Percentiles rank a stretch among this genome's conserved stretches.
Conservation (phyloP, 2,888 invertebrate species). For the Heliconius ethilla region DNA sequence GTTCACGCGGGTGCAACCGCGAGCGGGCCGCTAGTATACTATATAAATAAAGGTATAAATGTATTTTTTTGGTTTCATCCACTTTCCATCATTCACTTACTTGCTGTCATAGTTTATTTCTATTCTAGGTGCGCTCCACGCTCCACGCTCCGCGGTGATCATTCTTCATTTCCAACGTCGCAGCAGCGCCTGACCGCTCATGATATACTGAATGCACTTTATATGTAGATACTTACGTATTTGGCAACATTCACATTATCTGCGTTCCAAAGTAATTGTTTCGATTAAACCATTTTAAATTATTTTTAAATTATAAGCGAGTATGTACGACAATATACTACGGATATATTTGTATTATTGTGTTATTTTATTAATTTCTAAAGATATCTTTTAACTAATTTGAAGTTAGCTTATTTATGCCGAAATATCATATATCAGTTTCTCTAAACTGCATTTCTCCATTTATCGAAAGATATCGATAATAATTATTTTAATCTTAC, state of each 20-base stretch:
- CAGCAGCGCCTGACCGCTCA: slow-evolving; percentile 39
- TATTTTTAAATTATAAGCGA: not conserved
- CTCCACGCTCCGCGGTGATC: slow-evolving; percentile 75
- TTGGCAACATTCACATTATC: not conserved
- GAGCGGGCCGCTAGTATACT: no score
- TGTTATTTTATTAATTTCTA: no score
- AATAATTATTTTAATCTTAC: no score
- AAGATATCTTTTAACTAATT: no score
- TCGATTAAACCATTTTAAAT: not conserved
- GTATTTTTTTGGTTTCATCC: not conserved
- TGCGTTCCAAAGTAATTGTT: not conserved
- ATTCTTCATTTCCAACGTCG: slow-evolving; percentile 72
- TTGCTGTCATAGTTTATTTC: slow-evolving; percentile 58
- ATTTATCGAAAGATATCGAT: no score
- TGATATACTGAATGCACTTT: slow-evolving; percentile 30
- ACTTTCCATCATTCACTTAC: slow-evolving; percentile 75
- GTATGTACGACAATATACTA: no score
- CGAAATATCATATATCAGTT: no score
- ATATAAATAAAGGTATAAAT: not conserved
- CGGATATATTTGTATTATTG: no score
- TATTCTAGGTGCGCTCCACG: slow-evolving; percentile 50
- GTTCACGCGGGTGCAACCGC: no score
- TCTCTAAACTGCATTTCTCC: no score
- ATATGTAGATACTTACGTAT: slow-evolving; percentile 7
- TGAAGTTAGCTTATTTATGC: no score